phyloP scores from a whole-genome alignment of 2,797 vertebrate species.

The Premnoplex brunnescens region DNA sequence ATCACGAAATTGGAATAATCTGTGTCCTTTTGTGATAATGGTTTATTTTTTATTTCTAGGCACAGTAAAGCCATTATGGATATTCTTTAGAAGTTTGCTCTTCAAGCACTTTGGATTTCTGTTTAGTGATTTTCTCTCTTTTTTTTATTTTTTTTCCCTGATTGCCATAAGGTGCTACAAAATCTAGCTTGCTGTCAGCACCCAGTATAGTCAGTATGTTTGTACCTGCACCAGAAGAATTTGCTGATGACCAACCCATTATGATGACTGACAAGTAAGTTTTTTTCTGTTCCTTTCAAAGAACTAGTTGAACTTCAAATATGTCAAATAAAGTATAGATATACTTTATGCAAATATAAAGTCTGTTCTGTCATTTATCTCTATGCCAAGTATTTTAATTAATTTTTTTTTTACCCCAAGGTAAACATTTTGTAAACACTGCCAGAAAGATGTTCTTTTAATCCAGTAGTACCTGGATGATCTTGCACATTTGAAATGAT shows the following conservation, averaged over 20 bases:
- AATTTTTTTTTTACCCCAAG: neutral
- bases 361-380: neutral
- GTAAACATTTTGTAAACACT: neutral
- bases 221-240: conserved; percentile 96
- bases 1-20: neutral
- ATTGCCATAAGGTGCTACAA: conserved; percentile 85
- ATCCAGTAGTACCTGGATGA: neutral
- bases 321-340: neutral
- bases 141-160: neutral
- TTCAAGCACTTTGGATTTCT: neutral
- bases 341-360: neutral
- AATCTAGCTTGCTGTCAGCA: conserved; percentile 95
- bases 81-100: neutral
- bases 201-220: conserved; percentile 99
- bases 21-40: neutral
- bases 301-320: neutral
- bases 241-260: conserved; percentile 95
- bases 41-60: neutral
- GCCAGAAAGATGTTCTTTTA: neutral
- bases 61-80: neutral
- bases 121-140: neutral
- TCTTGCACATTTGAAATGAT: neutral
- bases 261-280: conserved; percentile 95
- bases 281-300: neutral
- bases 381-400: neutral